Conservation (phyloP, 1,140 invertebrate genomes). For the Papilio polyxenes region DNA sequence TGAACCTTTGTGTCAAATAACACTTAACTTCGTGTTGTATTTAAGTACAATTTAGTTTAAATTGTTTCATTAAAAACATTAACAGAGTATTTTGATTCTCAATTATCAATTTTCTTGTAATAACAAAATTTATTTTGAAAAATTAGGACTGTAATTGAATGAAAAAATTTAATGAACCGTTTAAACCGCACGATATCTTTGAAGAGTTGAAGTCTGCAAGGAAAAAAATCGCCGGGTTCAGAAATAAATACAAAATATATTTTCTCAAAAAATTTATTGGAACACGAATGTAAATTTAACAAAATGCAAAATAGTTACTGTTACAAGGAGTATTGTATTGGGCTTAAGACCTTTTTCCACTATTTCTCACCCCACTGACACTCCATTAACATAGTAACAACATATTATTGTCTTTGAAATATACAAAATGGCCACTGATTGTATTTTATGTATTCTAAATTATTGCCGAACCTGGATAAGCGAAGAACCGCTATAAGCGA, state of each 20-base stretch:
- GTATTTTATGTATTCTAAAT: neutral
- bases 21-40: neutral
- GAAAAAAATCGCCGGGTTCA: neutral
- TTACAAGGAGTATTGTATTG: slow-evolving; percentile 64
- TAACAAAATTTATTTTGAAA: neutral
- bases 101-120: neutral
- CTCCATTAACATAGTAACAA: neutral
- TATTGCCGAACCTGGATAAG: no score
- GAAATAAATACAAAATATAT: slow-evolving; percentile 34
- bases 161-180: no score
- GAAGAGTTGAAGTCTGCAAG: neutral
- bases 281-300: slow-evolving; percentile 79
- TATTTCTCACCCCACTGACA: slow-evolving; percentile 40
- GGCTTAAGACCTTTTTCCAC: slow-evolving; percentile 43
- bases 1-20: no score
- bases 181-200: no score
- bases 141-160: neutral
- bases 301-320: slow-evolving; percentile 79
- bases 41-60: neutral
- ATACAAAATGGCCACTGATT: slow-evolving; percentile 22
- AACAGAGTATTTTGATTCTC: neutral
- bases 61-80: neutral
- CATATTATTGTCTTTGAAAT: neutral
- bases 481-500: no score
- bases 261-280: slow-evolving; percentile 75